Evolutionary conservation across 2,113 vertebrate species (phyloP).

Genomic region (Aptenodytes forsteri): DNA sequence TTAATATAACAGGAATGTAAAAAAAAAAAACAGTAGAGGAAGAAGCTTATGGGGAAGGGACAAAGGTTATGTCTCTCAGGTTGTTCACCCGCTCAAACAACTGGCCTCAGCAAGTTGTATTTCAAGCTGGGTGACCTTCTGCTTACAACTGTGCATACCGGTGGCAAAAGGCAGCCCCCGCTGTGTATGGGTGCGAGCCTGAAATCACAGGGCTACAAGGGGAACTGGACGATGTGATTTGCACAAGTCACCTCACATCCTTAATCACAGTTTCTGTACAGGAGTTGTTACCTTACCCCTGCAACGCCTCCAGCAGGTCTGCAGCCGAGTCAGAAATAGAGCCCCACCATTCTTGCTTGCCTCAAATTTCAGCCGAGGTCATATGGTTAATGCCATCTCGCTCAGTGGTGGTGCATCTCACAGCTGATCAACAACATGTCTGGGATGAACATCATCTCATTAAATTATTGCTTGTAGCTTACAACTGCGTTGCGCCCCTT

Average conservation of each 20-base stretch:
- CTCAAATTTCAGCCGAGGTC: rapidly evolving
- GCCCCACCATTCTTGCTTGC: background rate
- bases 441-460: background rate
- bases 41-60: background rate
- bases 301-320: background rate
- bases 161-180: background rate
- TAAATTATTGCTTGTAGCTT: background rate
- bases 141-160: rapidly evolving
- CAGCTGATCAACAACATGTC: background rate
- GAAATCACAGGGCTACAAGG: background rate
- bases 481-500: rapidly evolving
- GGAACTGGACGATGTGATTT: background rate
- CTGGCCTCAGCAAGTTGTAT: background rate
- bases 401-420: background rate
- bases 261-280: background rate
- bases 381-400: rapidly evolving
- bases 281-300: background rate
- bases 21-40: background rate
- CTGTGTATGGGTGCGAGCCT: background rate
- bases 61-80: background rate
- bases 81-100: background rate
- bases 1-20: background rate
- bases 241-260: background rate
- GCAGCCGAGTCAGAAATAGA: background rate
- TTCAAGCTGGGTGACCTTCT: background rate